phyloP scores from a whole-genome alignment of 2,888 invertebrate species.

The Athripsodes cinereus region DNA sequence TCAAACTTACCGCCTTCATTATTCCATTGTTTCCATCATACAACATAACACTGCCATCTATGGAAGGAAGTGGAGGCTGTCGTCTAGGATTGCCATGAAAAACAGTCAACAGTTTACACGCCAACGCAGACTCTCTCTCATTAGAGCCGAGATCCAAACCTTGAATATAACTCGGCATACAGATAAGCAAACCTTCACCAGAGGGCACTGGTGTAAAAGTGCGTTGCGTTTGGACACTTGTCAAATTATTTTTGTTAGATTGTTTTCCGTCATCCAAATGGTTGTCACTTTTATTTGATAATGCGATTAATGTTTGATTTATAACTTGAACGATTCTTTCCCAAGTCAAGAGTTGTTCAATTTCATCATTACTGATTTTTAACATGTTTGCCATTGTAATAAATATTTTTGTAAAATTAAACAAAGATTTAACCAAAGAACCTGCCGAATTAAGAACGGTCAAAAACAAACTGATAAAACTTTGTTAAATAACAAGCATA shows the following conservation, averaged over 20 bases:
- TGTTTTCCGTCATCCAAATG: constrained; percentile 5
- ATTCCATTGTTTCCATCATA: constrained; percentile 13
- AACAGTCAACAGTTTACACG: constrained; percentile 36
- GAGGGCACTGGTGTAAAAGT: constrained; percentile 31
- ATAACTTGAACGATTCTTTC: constrained; percentile 36
- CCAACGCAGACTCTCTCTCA: constrained; percentile 30
- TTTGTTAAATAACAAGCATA: no score
- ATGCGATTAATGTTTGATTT: constrained; percentile 37
- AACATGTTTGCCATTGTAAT: constrained; percentile 1
- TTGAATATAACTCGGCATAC: constrained; percentile 44
- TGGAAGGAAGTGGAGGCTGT: constrained; percentile 11
- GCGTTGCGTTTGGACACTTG: constrained; percentile 35
- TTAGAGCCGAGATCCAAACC: constrained; percentile 17
- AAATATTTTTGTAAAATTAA: no score
- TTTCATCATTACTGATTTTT: constrained; percentile 15
- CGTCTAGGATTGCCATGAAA: constrained; percentile 31
- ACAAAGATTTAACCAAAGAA: no score
- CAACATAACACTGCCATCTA: constrained; percentile 10
- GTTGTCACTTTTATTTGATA: constrained; percentile 27
- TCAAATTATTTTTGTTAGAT: constrained; percentile 10
- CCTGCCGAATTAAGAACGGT: no score
- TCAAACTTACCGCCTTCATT: constrained; percentile 10
- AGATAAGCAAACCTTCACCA: constrained; percentile 31
- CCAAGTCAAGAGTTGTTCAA: constrained; percentile 38
- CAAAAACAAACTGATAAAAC: no score